Evolutionary conservation across 2,797 vertebrate genomes (phyloP).

Genomic region (Tapirus indicus): DNA sequence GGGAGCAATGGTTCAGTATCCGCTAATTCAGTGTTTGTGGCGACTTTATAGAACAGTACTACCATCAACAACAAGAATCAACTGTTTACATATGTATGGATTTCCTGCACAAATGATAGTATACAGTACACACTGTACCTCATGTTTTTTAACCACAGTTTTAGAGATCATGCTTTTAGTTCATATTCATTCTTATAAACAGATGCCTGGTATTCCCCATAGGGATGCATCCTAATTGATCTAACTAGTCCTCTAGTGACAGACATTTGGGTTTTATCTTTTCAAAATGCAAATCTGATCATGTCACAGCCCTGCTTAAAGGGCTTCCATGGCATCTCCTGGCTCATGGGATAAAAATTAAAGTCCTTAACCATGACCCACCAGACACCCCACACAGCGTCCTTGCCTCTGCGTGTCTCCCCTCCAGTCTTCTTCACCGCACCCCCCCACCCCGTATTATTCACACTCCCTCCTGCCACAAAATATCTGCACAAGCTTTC

Average conservation of each 20-base stretch:
- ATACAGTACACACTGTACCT: neutral
- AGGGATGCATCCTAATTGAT: neutral
- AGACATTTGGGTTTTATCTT: neutral
- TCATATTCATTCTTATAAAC: neutral
- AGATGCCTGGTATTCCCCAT: neutral
- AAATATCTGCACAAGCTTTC: neutral
- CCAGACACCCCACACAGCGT: neutral
- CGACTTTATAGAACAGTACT: neutral
- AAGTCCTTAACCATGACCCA: neutral
- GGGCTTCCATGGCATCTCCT: neutral
- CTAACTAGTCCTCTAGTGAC: neutral
- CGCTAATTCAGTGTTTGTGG: neutral
- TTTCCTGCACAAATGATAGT: neutral
- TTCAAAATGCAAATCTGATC: constrained; percentile 1
- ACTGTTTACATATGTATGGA: neutral
- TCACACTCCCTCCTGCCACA: neutral
- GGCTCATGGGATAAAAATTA: neutral
- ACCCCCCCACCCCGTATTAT: neutral
- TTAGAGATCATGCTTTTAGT: neutral
- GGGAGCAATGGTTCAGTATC: neutral
- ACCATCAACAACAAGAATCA: neutral
- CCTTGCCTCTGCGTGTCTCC: neutral
- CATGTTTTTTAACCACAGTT: neutral
- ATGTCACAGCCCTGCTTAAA: neutral
- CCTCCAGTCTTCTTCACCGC: neutral